Percentiles rank a stretch among this genome's conserved stretches.
Evolutionary conservation across 30 jellyfish, hydroid and myxozoan species (phyloP).

Genomic region (Mastigias papua): DNA sequence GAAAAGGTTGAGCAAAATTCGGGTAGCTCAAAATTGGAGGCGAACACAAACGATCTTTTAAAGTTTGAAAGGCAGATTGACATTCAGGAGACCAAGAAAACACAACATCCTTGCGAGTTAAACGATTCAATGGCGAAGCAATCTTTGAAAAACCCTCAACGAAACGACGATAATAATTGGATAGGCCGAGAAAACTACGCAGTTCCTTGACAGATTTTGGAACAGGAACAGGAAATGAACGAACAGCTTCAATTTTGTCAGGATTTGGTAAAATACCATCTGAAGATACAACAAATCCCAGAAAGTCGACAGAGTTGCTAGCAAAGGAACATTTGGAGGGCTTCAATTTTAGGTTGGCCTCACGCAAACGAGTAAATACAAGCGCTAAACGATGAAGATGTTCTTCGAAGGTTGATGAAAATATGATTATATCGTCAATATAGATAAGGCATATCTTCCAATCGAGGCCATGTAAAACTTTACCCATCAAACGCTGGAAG

Average conservation of each 20-base stretch:
- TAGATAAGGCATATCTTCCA: conserved; percentile 48
- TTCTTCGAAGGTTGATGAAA: conserved; percentile 35
- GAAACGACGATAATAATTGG: conserved; percentile 56
- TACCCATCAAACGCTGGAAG: conserved; percentile 45
- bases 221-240: conserved; percentile 25
- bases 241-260: conserved; percentile 24
- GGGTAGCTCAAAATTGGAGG: conserved; percentile 67
- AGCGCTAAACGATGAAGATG: conserved; percentile 37
- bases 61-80: conserved; percentile 21
- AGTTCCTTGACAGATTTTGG: conserved; percentile 42
- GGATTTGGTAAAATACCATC: conserved; percentile 74
- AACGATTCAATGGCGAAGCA: conserved; percentile 51
- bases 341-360: conserved; percentile 66
- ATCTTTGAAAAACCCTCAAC: conserved; percentile 39
- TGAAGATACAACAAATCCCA: conserved; percentile 73
- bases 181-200: not conserved
- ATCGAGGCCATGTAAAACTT: conserved; percentile 48
- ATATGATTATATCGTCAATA: conserved; percentile 60
- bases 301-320: conserved; percentile 26
- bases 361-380: conserved; percentile 63
- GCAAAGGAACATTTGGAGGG: conserved; percentile 73
- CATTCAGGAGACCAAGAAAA: conserved; percentile 42
- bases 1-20: conserved; percentile 45
- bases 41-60: conserved; percentile 15
- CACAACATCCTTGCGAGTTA: conserved; percentile 11